Evolutionary conservation across 1,140 invertebrate species (phyloP), one percentile per base, ranked within the genome.

Genomic region (Phenacoccus solenopsis): DNA sequence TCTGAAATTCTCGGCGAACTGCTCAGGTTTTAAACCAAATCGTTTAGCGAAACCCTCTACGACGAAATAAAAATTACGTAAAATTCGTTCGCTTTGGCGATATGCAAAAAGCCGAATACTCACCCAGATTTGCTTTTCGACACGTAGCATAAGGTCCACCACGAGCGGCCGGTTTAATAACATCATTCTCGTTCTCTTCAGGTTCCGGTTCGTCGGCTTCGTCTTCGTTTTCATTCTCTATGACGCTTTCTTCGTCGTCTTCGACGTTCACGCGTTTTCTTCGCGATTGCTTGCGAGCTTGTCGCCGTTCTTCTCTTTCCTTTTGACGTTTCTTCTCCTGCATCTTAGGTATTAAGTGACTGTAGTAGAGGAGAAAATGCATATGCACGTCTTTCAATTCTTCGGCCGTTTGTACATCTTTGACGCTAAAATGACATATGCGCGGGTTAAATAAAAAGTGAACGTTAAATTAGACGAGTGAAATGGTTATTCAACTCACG

Each of bases 1-100:
- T 0, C 94, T 84, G 0, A 98, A 79, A 81, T 99, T 99, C 81
- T 98, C 95, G 1, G 93, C 96, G 80, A 97, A 98, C 77, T 98
- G 88, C 76, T 96, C 91, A 0, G 97, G 93, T 1, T 87, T 90
- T n/a, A 99, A 79, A 73, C 97, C 98, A 81, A 98, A 98, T 72
- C 87, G 90, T 76, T 93, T 92, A 1, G 92, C 90, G 35, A 98
- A 83, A 3, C 87, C 86, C 77, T 87, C 86, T 83, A 73, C 35
- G 75, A 75, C 69, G 30, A 13, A 32, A n/a, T 22, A 64, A 64
- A 64, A 25, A 4, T 13, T 20, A 72, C 35, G 28, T 30, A 70
- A 38, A 30, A 38, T 70, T 22, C 3, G 32, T 49, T 32, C 30
- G 30, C 5, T 32, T 7, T 68, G 28, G 28, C 32, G 13, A 72